phyloP scores from a whole-genome alignment of 2,797 vertebrate species.

The Threskiornis aethiopicus region DNA sequence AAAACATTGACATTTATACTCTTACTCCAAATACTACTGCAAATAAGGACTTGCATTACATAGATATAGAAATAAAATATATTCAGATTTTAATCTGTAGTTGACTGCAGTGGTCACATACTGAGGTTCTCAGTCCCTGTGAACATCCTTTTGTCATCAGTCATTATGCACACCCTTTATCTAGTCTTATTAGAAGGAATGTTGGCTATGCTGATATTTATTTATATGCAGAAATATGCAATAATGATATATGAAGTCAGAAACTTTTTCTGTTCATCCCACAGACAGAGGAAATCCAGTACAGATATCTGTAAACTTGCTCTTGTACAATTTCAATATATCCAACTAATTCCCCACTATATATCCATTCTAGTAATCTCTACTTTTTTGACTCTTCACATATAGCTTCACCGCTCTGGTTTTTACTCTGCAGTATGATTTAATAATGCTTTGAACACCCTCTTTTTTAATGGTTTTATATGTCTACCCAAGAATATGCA shows the following conservation, averaged over 20 bases:
- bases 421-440: neutral
- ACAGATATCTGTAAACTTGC: neutral
- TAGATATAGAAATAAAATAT: neutral
- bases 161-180: neutral
- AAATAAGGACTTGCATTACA: neutral
- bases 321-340: neutral
- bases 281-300: neutral
- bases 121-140: neutral
- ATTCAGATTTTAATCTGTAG: neutral
- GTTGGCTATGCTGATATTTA: neutral
- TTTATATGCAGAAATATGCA: neutral
- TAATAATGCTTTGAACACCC: neutral
- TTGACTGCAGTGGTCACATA: neutral
- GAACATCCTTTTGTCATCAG: neutral
- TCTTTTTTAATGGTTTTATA: neutral
- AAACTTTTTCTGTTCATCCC: neutral
- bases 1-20: neutral
- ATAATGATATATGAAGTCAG: neutral
- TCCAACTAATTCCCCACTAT: neutral
- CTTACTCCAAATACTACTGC: neutral
- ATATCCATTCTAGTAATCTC: neutral
- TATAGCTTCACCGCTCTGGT: neutral
- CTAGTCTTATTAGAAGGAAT: neutral
- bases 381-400: neutral
- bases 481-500: neutral